Evolutionary conservation across 2,888 invertebrate species (phyloP).

Genomic region (Eugnorisma glareosa): DNA sequence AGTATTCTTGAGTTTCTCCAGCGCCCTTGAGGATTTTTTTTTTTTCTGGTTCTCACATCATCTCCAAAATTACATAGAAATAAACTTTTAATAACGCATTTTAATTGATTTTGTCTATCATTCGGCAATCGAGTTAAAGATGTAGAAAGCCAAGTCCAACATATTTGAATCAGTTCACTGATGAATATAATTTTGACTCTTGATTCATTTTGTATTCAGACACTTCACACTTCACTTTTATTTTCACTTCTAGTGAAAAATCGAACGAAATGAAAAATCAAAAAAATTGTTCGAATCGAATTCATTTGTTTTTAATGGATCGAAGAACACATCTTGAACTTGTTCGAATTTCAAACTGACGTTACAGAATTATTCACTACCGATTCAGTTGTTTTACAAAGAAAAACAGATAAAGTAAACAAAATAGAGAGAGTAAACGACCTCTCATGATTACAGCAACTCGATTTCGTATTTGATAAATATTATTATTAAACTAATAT

Average conservation of each 20-base stretch:
- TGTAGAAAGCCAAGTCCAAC: too few relatives aligned
- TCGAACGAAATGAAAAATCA: too few relatives aligned
- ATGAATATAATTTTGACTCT: too few relatives aligned
- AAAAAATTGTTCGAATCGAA: neutral
- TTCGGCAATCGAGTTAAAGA: too few relatives aligned
- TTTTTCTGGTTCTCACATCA: too few relatives aligned
- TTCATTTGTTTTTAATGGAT: neutral
- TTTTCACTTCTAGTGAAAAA: too few relatives aligned
- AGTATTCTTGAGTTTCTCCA: conserved; percentile 6
- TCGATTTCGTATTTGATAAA: conserved; percentile 7
- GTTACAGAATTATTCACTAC: neutral
- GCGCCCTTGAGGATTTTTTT: conserved; percentile 36
- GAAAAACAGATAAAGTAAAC: neutral
- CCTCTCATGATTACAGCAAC: neutral
- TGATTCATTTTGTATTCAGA: too few relatives aligned
- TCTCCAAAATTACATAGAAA: too few relatives aligned
- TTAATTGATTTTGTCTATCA: too few relatives aligned
- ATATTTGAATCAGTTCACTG: too few relatives aligned
- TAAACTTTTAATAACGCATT: too few relatives aligned
- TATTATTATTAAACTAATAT: conserved; percentile 26
- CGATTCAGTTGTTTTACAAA: neutral
- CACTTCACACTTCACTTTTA: too few relatives aligned
- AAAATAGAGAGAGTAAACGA: conserved; percentile 12
- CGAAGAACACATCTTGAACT: neutral
- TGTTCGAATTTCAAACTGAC: conserved; percentile 2